phyloP scores from a whole-genome alignment of 2,888 invertebrate genomes.

The Ophioninae sp. region DNA sequence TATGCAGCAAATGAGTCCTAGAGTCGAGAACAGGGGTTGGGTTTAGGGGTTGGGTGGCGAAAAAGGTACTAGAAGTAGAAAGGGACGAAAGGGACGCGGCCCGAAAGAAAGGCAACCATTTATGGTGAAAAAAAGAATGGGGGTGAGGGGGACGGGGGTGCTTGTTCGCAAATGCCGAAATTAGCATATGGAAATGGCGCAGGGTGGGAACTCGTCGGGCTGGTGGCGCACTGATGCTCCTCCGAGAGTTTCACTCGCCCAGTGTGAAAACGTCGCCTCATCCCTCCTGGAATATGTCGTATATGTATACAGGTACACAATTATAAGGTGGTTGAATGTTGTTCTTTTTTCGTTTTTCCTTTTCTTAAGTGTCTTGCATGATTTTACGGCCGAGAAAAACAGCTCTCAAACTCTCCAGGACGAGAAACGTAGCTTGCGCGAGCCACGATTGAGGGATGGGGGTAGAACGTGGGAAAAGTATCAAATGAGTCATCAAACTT shows the following conservation, averaged over 20 bases:
- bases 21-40: neutral
- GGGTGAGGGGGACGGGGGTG: constrained; percentile 38
- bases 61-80: neutral
- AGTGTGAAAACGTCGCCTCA: constrained; percentile 43
- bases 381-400: neutral
- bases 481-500: too few relatives aligned
- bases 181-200: constrained; percentile 64
- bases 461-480: too few relatives aligned
- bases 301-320: neutral
- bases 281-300: neutral
- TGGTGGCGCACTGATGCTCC: constrained; percentile 38
- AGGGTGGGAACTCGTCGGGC: constrained; percentile 44
- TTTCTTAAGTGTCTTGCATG: neutral
- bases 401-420: neutral
- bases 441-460: too few relatives aligned
- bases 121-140: neutral
- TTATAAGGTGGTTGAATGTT: neutral
- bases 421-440: too few relatives aligned
- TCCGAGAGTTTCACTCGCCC: constrained; percentile 34
- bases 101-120: too few relatives aligned
- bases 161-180: constrained; percentile 61
- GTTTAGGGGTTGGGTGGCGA: neutral
- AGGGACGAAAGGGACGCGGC: neutral
- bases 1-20: neutral
- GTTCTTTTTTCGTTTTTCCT: neutral